Evolutionary conservation across 2,797 vertebrate species (phyloP), one percentile per base, ranked within the genome.

Genomic region (Hipposideros larvatus): DNA sequence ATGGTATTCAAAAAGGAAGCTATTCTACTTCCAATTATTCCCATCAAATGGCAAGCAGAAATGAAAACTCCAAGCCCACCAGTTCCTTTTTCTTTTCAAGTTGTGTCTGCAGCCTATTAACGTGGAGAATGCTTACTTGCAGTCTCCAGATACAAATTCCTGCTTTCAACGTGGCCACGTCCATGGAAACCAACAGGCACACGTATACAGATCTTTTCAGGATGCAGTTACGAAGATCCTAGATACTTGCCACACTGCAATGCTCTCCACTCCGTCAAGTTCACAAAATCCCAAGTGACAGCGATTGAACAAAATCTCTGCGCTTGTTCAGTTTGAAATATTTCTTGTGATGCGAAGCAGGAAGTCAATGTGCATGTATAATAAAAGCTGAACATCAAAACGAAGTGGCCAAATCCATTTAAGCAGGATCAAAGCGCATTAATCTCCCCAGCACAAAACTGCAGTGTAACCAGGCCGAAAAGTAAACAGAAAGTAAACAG

Each of bases 401-500:
- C 96, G 98, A 93, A 95, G 96, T 96, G 97, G 96, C 95, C 90
- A 98, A 98, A 98, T 96, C 43, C 95, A 97, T 97, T 97, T 96
- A 96, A 96, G 96, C 94, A 97, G 97, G 98, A 98, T 98, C 98
- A 98, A 99, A 99, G 98, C 73, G 55, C 34, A 31, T 53, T 78
- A 41, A 94, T 97, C 89, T 70, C 26, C 28, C 57, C 63, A 95
- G 96, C 96, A 91, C 55, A 94, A 97, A 98, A 94, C 77, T 97
- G 94, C 95, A 98, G 78, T 94, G 96, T 94, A 98, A 98, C 98
- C 96, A 98, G 0, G 79, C 78, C 85, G 96, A 98, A 98, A 98
- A 97, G 97, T 98, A 98, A 98, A 96, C 59, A 97, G 92, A 96
- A 37, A 37, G 37, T 37, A 37, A 37, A 37, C 37, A 37, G 37